Evolutionary conservation across 2,888 invertebrate genomes (phyloP).

Genomic region (Cheilosia scutellata): DNA sequence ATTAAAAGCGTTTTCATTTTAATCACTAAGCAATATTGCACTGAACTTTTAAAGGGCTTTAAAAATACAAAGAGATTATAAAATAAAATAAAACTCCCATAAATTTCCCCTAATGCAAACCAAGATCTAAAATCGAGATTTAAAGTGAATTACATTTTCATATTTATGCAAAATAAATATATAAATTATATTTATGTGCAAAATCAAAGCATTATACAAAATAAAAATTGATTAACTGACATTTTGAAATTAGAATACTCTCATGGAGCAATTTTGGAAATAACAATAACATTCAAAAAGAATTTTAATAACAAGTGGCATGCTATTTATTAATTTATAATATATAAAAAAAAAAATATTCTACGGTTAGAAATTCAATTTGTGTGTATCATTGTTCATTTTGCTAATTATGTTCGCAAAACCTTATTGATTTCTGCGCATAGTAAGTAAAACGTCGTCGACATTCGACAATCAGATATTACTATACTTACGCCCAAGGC

Average conservation of each 20-base stretch:
- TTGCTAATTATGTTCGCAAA: background rate
- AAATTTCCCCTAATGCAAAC: conserved; percentile 9
- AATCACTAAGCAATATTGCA: conserved; percentile 31
- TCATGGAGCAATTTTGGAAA: conserved; percentile 17
- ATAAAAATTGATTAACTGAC: too few relatives aligned
- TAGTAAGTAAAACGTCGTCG: conserved; percentile 16
- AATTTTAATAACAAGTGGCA: background rate
- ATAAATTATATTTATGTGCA: background rate
- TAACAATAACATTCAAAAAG: too few relatives aligned
- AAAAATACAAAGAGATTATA: conserved; percentile 5
- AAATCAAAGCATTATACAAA: too few relatives aligned
- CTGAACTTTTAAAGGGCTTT: conserved; percentile 1
- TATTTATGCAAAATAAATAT: background rate
- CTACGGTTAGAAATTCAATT: background rate
- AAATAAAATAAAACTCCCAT: conserved; percentile 16
- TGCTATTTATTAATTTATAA: background rate
- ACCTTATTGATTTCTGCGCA: background rate
- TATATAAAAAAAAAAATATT: background rate
- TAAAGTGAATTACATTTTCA: background rate
- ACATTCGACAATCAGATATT: conserved; percentile 22
- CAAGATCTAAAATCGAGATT: background rate
- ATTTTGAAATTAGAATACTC: conserved; percentile 4
- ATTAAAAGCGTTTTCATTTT: background rate
- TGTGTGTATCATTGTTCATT: background rate
- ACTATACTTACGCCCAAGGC: background rate